A percentile compares a stretch with the other conserved stretches of the same genome.
These are phyloP conservation scores for Rhadina sibilatrix DNA, from an alignment of 2,113 vertebrate genomes.

Conservation along the genomic window DNA sequence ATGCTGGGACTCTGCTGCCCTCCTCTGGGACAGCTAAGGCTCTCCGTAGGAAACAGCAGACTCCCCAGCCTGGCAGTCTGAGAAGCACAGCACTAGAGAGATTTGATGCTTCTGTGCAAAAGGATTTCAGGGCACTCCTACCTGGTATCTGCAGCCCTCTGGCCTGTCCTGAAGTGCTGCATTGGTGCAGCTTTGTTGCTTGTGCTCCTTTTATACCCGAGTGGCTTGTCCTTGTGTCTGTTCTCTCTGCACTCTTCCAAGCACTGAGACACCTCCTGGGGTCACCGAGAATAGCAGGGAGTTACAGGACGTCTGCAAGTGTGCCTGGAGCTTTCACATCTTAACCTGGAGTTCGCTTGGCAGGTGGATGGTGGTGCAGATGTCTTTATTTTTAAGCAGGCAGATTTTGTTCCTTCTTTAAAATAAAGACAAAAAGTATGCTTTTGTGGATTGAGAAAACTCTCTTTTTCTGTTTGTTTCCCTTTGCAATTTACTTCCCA, in stretches of 20 bases:
- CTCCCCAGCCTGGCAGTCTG: neutral
- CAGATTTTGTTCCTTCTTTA: neutral
- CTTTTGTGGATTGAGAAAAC: neutral
- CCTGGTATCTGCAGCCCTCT: neutral
- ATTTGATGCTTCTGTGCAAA: neutral
- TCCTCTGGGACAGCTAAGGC: neutral
- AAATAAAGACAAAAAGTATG: neutral
- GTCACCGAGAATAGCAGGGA: neutral
- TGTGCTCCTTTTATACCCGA: neutral
- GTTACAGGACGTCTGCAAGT: neutral
- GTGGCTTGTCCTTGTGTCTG: neutral
- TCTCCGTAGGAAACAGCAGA: neutral
- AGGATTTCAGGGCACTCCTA: neutral
- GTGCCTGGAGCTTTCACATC: neutral
- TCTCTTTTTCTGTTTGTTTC: neutral
- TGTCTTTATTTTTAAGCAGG: neutral
- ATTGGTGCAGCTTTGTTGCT: neutral
- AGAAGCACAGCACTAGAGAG: neutral
- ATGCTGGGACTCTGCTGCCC: conserved; percentile 49
- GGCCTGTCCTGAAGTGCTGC: neutral
- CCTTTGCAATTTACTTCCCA: neutral
- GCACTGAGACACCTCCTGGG: neutral
- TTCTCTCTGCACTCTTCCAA: neutral
- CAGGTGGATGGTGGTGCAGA: neutral
- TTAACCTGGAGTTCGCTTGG: neutral